Base-by-base conservation (phyloP, 2,888 invertebrate genomes). In the Drosophila paucipuncta region DNA sequence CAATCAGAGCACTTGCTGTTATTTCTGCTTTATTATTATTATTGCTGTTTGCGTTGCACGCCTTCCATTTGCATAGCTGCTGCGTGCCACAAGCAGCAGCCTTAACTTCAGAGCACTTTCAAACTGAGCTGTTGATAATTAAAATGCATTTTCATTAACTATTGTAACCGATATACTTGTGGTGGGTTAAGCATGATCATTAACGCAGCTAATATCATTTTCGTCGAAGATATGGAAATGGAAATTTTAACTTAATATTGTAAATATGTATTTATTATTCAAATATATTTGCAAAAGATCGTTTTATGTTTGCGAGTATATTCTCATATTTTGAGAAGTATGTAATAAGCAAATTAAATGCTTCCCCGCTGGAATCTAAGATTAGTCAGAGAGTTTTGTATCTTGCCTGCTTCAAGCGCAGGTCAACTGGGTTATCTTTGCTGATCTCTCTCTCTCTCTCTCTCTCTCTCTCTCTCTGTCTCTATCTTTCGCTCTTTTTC, bases 21-120 rank as follows among this genome's bases (percentile, higher is more conserved):
- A 58, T 60, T 64, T 18, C 50, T 50, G 55, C 65, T 72, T 64
- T 71, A 66, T 80, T 78, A 72, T 76, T 80, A 65, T 80, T 78
- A 76, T 76, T 76, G 62, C 76, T 72, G 57, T 80, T 78, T 80
- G 61, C 37, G 72, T 80, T 79, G 68, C 61, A 72, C 50, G 61
- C 80, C 80, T 79, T 80, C 78, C 70, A 11, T 58, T 72, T 68
- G 63, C 76, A 71, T 71, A 67, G 25, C 67, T 61, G 25, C 67
- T 61, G 43, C 39, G 30, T 49, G 52, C 33, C 31, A 50, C 52
- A 52, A 58, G 37, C 31, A 43, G 49, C 49, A 53, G 30, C 47
- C 16, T 22, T 16, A 47, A 16, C 16, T 25, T 47, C 22, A 47
- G 22, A 47, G 7, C 22, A 16, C 47, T 47, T 16, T 25, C 22